Evolutionary conservation across 2,113 vertebrate genomes (phyloP).

Genomic region (Benitochromis conjunctus): DNA sequence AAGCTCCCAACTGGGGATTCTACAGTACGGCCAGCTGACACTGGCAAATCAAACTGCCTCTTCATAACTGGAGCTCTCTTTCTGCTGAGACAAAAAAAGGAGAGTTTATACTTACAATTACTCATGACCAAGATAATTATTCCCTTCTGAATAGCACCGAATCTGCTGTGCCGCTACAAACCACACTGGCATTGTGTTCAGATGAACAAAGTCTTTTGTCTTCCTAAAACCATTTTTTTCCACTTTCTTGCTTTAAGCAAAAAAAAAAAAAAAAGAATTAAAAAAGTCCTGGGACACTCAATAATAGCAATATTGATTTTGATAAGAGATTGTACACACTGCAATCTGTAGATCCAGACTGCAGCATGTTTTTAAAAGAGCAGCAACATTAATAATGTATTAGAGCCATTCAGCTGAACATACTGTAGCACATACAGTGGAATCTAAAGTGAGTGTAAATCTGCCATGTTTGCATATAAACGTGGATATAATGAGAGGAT

Average conservation of each 20-base stretch:
- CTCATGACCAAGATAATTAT: slow-evolving; percentile 22
- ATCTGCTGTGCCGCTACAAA: background rate
- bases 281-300: background rate
- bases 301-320: background rate
- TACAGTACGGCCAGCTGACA: slow-evolving; percentile 47
- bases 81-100: slow-evolving; percentile 46
- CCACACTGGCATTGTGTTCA: background rate
- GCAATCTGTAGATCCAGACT: background rate
- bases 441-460: background rate
- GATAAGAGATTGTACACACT: background rate
- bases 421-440: background rate
- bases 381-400: background rate
- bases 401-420: background rate
- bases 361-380: background rate
- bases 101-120: slow-evolving; percentile 18
- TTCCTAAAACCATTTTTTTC: background rate
- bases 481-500: background rate
- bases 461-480: background rate
- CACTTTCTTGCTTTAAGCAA: background rate
- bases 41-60: slow-evolving; percentile 40
- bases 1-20: slow-evolving; percentile 58
- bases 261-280: background rate
- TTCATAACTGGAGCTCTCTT: slow-evolving; percentile 33
- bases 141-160: background rate
- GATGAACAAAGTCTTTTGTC: background rate